These are phyloP conservation scores for Eupithecia insigniata DNA, from an alignment of 2,888 invertebrate genomes.

Conservation along the genomic window DNA sequence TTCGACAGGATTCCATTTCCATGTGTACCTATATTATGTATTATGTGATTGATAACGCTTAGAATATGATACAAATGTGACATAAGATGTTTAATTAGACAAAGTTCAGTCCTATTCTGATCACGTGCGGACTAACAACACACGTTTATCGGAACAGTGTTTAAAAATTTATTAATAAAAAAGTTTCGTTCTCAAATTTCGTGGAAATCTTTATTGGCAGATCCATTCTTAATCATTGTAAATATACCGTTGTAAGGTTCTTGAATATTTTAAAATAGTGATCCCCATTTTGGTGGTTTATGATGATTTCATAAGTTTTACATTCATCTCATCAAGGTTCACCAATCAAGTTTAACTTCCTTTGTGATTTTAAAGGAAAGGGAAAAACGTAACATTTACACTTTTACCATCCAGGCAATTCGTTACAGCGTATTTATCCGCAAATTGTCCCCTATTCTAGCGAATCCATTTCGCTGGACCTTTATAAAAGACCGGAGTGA, in stretches of 20 bases:
- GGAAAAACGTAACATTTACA: neutral
- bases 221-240: too few species aligned
- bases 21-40: too few species aligned
- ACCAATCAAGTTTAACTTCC: neutral
- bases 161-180: neutral
- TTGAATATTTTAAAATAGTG: neutral
- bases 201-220: neutral
- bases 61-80: neutral
- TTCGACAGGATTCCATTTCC: neutral
- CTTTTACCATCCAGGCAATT: constrained; percentile 4
- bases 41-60: neutral
- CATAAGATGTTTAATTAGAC: neutral
- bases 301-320: neutral
- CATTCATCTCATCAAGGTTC: neutral
- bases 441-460: constrained; percentile 32
- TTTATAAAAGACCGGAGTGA: constrained; percentile 40
- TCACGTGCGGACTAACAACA: neutral
- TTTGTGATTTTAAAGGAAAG: neutral
- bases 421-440: constrained; percentile 26
- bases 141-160: neutral
- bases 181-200: neutral
- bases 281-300: too few species aligned
- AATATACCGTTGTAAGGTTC: neutral
- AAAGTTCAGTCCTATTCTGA: neutral
- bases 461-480: constrained; percentile 33